Evolutionary conservation across 2,888 invertebrate species (phyloP), one percentile per base, ranked within the genome.

Genomic region (Augochlorella aurata): DNA sequence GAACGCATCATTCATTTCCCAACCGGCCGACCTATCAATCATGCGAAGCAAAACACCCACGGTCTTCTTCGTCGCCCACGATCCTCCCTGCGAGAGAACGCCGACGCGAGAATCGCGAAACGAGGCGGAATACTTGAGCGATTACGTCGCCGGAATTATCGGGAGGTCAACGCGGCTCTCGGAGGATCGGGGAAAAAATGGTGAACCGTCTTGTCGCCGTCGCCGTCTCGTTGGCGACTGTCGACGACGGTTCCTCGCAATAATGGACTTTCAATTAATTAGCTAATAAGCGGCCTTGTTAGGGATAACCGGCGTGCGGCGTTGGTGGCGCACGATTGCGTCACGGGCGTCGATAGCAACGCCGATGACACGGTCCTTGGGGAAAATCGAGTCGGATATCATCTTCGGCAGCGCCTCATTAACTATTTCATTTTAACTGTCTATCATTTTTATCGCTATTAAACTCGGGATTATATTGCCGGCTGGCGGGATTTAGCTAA

Each of bases 251-350:
- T 84, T 85, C 84, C 76, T 85, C 78, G 79, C 72, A 87, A 88
- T 91, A 87, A 90, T 83, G 86, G 85, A 85, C 87, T 29, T 85
- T 85, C 85, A 86, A 91, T 89, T 90, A 91, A 90, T 90, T 90
- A 90, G 88, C 89, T 89, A 89, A 88, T 88, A 88, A 88, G 82
- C 85, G 49, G 77, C 75, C 82, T 89, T 81, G 85, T 87, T 88
- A 88, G 74, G 81, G 81, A 86, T 85, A 88, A 87, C 81, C 80
- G 74, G 84, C 73, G 63, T 73, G 45, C 86, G 71, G 86, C 85
- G 86, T 86, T 85, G 90, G 86, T 86, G 87, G 89, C 85, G 74
- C 66, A n/a, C 76, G 75, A 79, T 89, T 83, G 77, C 90, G 83
- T 87, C 88, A 84, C 77, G 67, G 18, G 38, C 63, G 44, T 66